A percentile compares a stretch with the other conserved stretches of the same genome.
Evolutionary conservation across 1,140 invertebrate genomes (phyloP).

Genomic region (Saccostrea echinata): DNA sequence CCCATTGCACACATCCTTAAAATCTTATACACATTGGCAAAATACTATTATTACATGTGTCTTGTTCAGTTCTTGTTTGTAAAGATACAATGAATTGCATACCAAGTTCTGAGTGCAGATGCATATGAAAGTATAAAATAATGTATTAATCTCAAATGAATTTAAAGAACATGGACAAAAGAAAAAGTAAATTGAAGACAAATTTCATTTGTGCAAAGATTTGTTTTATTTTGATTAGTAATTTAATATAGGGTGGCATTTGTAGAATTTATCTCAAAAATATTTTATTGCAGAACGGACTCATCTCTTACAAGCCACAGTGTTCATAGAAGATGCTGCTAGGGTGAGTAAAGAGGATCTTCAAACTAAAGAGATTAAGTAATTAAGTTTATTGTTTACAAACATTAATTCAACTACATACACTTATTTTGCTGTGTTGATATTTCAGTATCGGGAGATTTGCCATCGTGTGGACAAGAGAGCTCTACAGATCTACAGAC

Average conservation of each 20-base stretch:
- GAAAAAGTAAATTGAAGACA: background rate
- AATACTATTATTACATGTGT: too few relatives aligned
- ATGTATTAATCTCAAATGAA: too few relatives aligned
- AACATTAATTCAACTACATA: background rate
- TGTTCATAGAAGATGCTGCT: conserved; percentile 74
- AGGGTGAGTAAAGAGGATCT: conserved; percentile 58
- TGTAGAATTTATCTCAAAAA: background rate
- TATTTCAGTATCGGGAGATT: conserved; percentile 75
- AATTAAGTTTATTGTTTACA: background rate
- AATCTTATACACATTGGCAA: too few relatives aligned
- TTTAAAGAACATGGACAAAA: background rate
- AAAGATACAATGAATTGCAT: too few relatives aligned
- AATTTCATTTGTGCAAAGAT: background rate
- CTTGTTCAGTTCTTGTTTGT: too few relatives aligned
- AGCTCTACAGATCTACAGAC: conserved; percentile 71
- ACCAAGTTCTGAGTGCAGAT: too few relatives aligned
- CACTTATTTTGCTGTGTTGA: background rate
- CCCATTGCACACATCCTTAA: too few relatives aligned
- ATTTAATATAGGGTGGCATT: background rate
- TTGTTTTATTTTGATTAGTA: background rate
- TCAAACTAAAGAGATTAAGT: background rate
- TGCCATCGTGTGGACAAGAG: conserved; percentile 72
- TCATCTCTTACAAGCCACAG: conserved; percentile 67
- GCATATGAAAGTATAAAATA: too few relatives aligned
- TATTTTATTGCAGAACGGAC: background rate